Evolutionary conservation across 92 coral and sea anemone genomes (phyloP).

Genomic region (Epizoanthus rinbou): DNA sequence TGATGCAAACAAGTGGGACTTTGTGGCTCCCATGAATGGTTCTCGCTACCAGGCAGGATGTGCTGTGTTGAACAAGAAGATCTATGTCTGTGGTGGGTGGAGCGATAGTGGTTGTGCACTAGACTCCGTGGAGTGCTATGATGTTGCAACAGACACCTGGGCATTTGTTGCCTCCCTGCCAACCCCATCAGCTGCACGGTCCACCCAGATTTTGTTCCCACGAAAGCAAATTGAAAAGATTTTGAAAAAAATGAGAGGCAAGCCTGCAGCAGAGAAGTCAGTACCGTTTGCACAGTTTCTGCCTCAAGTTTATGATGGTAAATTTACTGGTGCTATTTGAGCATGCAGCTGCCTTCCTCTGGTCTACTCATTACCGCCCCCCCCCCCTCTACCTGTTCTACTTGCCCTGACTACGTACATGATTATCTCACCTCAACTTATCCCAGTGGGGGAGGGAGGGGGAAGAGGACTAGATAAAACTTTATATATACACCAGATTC

Average conservation of each 20-base stretch:
- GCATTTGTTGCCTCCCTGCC: conserved; percentile 75
- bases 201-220: conserved; percentile 82
- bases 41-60: conserved; percentile 95
- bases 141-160: conserved; percentile 88
- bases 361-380: too few species aligned
- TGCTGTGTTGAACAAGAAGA: conserved; percentile 81
- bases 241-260: conserved; percentile 48
- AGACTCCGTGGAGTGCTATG: conserved; percentile 84
- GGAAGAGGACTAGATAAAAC: too few species aligned
- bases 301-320: conserved; percentile 23
- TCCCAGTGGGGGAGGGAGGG: too few species aligned
- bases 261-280: conserved; percentile 37
- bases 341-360: too few species aligned
- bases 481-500: too few species aligned
- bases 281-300: conserved; percentile 16
- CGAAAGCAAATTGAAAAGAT: conserved; percentile 87
- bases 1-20: conserved; percentile 80
- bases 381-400: too few species aligned
- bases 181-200: conserved; percentile 94
- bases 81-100: conserved; percentile 99
- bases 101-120: conserved; percentile 86
- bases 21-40: conserved; percentile 75
- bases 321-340: conserved; percentile 15
- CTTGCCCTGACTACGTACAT: too few species aligned
- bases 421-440: too few species aligned